These are phyloP conservation scores for Leucophenga maculata DNA, from an alignment of 2,888 invertebrate species.

Conservation along the genomic window DNA sequence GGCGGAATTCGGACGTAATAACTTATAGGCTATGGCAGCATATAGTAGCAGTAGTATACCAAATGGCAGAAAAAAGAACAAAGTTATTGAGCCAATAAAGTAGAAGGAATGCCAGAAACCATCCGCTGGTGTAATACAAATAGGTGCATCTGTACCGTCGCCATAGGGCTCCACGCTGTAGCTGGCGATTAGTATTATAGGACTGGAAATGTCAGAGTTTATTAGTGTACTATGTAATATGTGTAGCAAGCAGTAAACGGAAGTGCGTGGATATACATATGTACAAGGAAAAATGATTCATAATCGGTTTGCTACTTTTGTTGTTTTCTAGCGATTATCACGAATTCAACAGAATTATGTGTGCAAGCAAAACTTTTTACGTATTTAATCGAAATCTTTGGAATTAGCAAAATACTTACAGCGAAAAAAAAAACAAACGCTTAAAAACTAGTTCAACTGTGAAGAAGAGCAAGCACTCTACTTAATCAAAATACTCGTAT, in stretches of 20 bases:
- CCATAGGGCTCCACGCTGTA: constrained; percentile 82
- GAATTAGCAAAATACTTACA: constrained; percentile 17
- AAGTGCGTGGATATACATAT: neutral
- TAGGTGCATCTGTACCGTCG: constrained; percentile 80
- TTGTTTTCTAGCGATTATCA: neutral
- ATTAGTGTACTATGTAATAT: constrained; percentile 4
- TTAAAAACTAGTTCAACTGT: constrained; percentile 45
- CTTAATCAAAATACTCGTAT: constrained; percentile 41
- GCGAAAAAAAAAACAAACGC: constrained; percentile 43
- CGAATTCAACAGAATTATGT: neutral
- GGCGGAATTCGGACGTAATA: constrained; percentile 77
- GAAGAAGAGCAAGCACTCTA: constrained; percentile 49
- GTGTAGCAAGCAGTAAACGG: neutral
- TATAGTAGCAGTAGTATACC: constrained; percentile 86
- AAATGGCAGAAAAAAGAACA: constrained; percentile 90
- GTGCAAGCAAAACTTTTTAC: neutral
- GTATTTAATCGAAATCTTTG: neutral
- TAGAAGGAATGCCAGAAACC: constrained; percentile 85
- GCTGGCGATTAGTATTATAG: constrained; percentile 86
- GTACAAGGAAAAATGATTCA: neutral
- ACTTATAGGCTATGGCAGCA: constrained; percentile 87
- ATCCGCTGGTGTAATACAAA: constrained; percentile 86
- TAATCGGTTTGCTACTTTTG: neutral
- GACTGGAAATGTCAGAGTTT: constrained; percentile 75
- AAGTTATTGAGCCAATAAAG: constrained; percentile 83